Evolutionary conservation across 2,888 invertebrate genomes (phyloP).

Genomic region (Euspilapteryx auroguttella): DNA sequence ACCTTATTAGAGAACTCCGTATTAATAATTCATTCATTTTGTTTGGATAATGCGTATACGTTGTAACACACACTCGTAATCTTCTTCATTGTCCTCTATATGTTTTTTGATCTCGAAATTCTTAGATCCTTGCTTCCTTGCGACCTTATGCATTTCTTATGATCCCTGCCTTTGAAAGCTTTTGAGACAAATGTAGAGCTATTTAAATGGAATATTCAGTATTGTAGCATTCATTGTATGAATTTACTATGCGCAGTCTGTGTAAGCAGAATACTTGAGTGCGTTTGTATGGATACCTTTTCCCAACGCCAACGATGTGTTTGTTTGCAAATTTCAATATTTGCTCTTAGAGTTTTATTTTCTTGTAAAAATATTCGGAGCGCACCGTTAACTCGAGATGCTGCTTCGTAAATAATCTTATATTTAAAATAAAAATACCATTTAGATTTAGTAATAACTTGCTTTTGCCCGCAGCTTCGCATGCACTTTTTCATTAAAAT

Average conservation of each 20-base stretch:
- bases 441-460: too few species aligned
- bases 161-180: conserved; percentile 29
- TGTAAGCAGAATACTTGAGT: conserved; percentile 32
- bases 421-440: too few species aligned
- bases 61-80: neutral
- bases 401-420: too few species aligned
- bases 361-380: too few species aligned
- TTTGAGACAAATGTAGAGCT: conserved; percentile 45
- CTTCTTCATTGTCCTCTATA: conserved; percentile 16
- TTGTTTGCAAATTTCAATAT: too few species aligned
- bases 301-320: conserved; percentile 17
- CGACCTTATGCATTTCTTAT: conserved; percentile 46
- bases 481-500: too few species aligned
- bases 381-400: too few species aligned
- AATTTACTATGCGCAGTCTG: conserved; percentile 34
- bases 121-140: conserved; percentile 17
- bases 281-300: conserved; percentile 16
- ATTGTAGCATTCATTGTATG: conserved; percentile 37
- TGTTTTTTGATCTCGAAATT: conserved; percentile 18
- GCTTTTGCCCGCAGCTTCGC: too few species aligned
- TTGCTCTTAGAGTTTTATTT: too few species aligned
- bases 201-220: conserved; percentile 49
- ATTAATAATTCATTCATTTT: conserved; percentile 9
- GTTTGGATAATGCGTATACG: conserved; percentile 3
- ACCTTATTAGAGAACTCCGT: conserved; percentile 10